Percentiles rank a stretch among this genome's conserved stretches.
Evolutionary conservation across 2,888 invertebrate genomes (phyloP).

Genomic region (Opisthograptis luteolata): DNA sequence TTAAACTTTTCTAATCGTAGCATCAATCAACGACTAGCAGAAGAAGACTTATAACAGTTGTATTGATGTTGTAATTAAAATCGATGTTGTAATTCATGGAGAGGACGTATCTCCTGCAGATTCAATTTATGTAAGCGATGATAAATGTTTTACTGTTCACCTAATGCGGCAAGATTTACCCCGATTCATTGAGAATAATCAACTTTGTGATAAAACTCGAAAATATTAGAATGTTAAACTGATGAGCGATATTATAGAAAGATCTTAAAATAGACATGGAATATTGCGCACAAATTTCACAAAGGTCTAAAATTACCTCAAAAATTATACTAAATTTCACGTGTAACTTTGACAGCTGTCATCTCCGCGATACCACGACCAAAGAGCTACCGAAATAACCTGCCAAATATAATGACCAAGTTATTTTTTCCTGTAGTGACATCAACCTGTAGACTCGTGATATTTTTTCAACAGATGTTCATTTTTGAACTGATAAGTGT

Average conservation of each 20-base stretch:
- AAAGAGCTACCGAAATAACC: constrained; percentile 55
- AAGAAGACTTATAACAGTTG: no score
- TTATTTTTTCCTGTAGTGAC: constrained; percentile 61
- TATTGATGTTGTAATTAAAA: no score
- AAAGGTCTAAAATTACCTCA: constrained; percentile 9
- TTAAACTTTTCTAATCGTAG: no score
- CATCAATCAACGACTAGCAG: no score
- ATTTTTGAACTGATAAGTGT: constrained; percentile 54
- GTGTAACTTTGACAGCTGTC: constrained; percentile 36
- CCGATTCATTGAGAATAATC: no score
- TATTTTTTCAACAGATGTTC: constrained; percentile 57
- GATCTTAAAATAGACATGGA: constrained; percentile 4
- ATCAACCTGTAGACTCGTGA: constrained; percentile 56
- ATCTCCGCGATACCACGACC: constrained; percentile 39
- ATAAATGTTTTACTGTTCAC: no score
- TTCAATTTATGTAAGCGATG: no score
- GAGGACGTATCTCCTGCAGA: no score
- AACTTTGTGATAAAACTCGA: no score
- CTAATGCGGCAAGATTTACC: no score
- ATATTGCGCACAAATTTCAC: background rate
- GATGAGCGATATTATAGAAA: background rate
- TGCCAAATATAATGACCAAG: constrained; percentile 45
- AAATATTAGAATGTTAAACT: constrained; percentile 2
- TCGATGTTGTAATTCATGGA: no score
- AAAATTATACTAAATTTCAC: constrained; percentile 20